Evolutionary conservation across 2,113 vertebrate genomes (phyloP), one percentile per base, ranked within the genome.

Genomic region (Hyperoodon ampullatus): DNA sequence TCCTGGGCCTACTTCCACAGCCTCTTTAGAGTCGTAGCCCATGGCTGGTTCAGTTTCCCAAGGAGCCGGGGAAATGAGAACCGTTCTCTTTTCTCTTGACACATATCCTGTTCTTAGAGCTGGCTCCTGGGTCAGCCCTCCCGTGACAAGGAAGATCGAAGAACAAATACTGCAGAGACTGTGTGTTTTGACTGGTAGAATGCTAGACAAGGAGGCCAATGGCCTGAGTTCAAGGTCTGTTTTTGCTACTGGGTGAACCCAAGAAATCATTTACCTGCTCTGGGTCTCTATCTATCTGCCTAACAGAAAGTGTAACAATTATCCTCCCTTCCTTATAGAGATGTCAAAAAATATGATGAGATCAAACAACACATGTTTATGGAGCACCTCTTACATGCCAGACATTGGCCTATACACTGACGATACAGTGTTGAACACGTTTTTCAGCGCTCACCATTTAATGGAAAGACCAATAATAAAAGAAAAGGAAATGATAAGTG

Each of bases 1-100:
- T 95, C 92, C 72, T 58, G 74, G 93, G 85, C 60, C 35, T 80
- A 68, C 72, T 82, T 96, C 58, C 50, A 95, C 85, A 78, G 86
- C 42, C 93, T 94, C 81, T 53, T 88, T 72, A 93, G 84, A 77
- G 78, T 74, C 83, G 58, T 78, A 47, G 65, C 63, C 70, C n/a
- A n/a, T 44, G 68, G 61, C 65, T 90, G 60, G 53, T 63, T 94
- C 68, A 53, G 63, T 70, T 95, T 95, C 70, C 74, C 11, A 61
- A 89, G 60, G 71, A 95, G 26, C 39, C 35, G 55, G 70, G 44
- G 83, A 93, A 71, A 65, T 10, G 47, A 16, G 14, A 90, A 24
- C 80, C 0, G 0, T 55, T 70, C 4, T 80, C 35, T 65, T n/a
- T 50, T 26, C 35, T 63, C 47, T 60, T 60, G 35, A 68, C n/a